Percentiles rank a stretch among this genome's conserved stretches.
Evolutionary conservation across 2,797 vertebrate genomes (phyloP).

Genomic region (Chanos chanos): DNA sequence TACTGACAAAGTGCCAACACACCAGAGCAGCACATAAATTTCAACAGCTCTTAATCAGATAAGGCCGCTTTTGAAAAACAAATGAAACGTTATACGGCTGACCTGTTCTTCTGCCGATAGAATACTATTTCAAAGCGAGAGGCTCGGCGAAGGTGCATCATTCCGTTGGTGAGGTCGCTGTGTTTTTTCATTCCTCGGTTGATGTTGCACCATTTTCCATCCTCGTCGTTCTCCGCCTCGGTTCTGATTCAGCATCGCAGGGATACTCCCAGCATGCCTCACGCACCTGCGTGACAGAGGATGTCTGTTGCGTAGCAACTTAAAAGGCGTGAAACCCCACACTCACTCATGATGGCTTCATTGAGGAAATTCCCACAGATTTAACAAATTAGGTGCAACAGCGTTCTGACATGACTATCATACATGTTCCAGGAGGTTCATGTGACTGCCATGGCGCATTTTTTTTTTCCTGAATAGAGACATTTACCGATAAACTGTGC

Average conservation of each 20-base stretch:
- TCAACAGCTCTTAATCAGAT: neutral
- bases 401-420: no score
- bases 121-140: slow-evolving; percentile 32
- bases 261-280: slow-evolving; percentile 56
- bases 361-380: slow-evolving; percentile 9
- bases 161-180: slow-evolving; percentile 43
- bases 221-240: slow-evolving; percentile 45
- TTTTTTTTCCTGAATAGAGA: no score
- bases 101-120: slow-evolving; percentile 52
- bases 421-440: no score
- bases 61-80: neutral
- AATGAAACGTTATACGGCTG: slow-evolving; percentile 14
- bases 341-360: neutral
- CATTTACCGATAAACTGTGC: no score
- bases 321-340: slow-evolving; percentile 24
- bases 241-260: slow-evolving; percentile 57
- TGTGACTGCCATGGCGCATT: no score
- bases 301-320: slow-evolving; percentile 54
- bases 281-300: slow-evolving; percentile 43
- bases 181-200: slow-evolving; percentile 33
- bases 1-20: slow-evolving; percentile 45
- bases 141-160: slow-evolving; percentile 38
- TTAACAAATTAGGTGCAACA: no score
- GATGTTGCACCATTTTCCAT: slow-evolving; percentile 55
- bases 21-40: slow-evolving; percentile 25